These are phyloP conservation scores for Chionomys nivalis DNA, from an alignment of 2,113 vertebrate genomes.

Conservation along the genomic window DNA sequence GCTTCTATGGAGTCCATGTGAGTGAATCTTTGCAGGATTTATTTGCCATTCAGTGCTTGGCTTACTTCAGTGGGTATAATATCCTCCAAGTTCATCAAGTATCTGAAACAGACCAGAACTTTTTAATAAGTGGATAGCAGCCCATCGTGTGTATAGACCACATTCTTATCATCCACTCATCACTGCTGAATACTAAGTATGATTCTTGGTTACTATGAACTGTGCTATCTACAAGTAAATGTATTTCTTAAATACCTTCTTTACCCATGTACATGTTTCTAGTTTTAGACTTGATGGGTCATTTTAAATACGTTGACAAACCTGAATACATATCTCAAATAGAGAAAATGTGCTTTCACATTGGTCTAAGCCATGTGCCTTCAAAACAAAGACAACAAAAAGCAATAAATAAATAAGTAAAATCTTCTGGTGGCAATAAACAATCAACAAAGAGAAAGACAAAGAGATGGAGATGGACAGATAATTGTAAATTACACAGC, in stretches of 20 bases:
- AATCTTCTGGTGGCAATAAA: background rate
- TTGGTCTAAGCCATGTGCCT: background rate
- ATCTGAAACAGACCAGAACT: background rate
- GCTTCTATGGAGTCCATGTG: background rate
- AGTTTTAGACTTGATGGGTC: background rate
- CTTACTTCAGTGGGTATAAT: background rate
- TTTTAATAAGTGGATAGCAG: background rate
- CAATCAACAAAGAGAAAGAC: background rate
- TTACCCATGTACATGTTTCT: background rate
- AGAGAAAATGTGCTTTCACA: background rate
- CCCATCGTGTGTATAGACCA: background rate
- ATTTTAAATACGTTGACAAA: background rate
- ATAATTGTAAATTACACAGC: background rate
- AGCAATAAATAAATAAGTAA: background rate
- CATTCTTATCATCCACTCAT: background rate
- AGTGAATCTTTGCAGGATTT: background rate
- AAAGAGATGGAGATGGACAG: too few species aligned
- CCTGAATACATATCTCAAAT: background rate
- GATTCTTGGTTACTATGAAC: background rate
- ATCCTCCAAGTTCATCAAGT: background rate
- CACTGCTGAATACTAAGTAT: background rate
- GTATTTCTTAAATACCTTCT: background rate
- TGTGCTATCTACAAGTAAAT: background rate
- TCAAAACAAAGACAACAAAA: background rate
- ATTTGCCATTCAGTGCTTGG: background rate